Conservation (phyloP, 2,797 vertebrate genomes). For the Coendou prehensilis region DNA sequence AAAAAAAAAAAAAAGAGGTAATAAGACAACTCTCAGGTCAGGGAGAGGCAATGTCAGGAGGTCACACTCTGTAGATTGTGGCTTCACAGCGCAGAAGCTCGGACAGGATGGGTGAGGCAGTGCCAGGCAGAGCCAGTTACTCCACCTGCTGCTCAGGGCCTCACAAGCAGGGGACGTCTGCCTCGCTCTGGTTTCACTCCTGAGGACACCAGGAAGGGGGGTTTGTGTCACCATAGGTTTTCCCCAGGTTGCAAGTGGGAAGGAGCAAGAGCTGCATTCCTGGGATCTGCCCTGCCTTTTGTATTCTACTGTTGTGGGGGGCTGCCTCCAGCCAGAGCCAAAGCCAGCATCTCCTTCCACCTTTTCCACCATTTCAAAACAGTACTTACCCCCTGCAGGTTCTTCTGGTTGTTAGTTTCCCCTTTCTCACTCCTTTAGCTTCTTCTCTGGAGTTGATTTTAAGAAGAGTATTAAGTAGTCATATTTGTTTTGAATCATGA, state of each 20-base stretch:
- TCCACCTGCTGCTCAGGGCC: background rate
- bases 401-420: background rate
- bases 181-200: background rate
- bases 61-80: background rate
- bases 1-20: background rate
- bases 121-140: fast-evolving
- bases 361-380: background rate
- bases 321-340: background rate
- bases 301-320: background rate
- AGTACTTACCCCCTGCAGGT: background rate
- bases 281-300: background rate
- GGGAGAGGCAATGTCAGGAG: background rate
- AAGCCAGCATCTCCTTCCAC: background rate
- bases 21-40: background rate
- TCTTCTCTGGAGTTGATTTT: background rate
- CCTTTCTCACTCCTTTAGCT: background rate
- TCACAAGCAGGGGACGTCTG: background rate
- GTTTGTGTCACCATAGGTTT: background rate
- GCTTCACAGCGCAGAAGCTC: background rate
- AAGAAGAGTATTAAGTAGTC: background rate
- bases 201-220: background rate
- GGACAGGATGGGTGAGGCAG: background rate
- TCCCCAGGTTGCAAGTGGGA: background rate
- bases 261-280: background rate
- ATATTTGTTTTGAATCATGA: background rate